Conservation (phyloP, 2,888 invertebrate genomes). For the Rhamphomyia laevipes region DNA sequence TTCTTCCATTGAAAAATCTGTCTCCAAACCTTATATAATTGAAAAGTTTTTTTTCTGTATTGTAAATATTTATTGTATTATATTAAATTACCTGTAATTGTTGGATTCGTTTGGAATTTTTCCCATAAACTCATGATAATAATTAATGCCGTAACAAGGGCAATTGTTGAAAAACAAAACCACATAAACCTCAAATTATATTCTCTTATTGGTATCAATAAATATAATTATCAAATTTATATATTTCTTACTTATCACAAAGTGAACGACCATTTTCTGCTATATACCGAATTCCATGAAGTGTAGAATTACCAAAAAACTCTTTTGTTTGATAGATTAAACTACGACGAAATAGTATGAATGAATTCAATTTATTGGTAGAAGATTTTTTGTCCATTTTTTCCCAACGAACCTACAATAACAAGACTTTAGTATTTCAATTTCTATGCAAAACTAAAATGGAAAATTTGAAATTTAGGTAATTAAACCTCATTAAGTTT, state of each 20-base stretch:
- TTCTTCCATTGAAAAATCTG: conserved; percentile 70
- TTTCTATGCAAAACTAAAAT: no score
- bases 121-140: conserved; percentile 70
- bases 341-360: conserved; percentile 43
- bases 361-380: no score
- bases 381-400: no score
- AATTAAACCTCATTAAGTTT: no score
- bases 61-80: no score
- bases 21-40: conserved; percentile 53
- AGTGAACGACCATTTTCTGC: conserved; percentile 62
- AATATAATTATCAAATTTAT: no score
- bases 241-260: conserved; percentile 53
- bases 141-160: conserved; percentile 57
- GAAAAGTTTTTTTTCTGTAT: no score
- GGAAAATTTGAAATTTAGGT: no score
- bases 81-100: conserved; percentile 43
- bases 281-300: conserved; percentile 70
- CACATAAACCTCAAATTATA: conserved; percentile 53
- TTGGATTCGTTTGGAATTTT: conserved; percentile 74
- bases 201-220: no score
- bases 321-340: conserved; percentile 57
- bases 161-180: conserved; percentile 60
- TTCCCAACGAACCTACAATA: no score
- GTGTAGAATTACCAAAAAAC: conserved; percentile 63
- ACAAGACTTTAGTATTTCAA: no score